A percentile compares a stretch with the other conserved stretches of the same genome.
Conservation (phyloP, 2,797 vertebrate species). For the Eulemur mongoz region DNA sequence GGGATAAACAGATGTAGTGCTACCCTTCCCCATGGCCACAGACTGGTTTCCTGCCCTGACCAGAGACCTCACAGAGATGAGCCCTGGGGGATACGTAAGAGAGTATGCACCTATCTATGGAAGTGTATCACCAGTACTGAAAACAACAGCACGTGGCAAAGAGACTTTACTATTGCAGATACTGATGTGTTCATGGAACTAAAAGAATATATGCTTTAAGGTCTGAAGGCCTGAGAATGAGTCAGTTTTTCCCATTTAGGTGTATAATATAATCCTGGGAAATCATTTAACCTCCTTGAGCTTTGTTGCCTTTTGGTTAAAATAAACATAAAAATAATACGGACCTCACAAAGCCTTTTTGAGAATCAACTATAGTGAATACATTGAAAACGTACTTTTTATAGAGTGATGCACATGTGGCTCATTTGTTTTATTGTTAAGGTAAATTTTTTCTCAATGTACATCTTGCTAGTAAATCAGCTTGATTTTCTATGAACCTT, state of each 20-base stretch:
- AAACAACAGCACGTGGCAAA: background rate
- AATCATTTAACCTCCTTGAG: conserved; percentile 23
- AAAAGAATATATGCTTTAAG: background rate
- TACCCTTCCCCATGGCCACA: background rate
- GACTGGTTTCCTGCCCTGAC: background rate
- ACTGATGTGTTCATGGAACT: background rate
- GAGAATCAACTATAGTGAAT: background rate
- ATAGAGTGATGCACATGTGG: background rate
- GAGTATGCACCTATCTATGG: background rate
- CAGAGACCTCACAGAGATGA: background rate
- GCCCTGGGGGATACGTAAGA: background rate
- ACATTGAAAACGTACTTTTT: background rate
- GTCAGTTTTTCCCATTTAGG: background rate
- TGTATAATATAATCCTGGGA: background rate
- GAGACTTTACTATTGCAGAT: background rate
- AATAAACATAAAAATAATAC: background rate
- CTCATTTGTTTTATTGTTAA: conserved; percentile 18
- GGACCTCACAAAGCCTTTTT: background rate
- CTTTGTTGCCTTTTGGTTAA: conserved; percentile 16
- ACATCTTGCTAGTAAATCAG: background rate
- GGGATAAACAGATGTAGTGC: background rate
- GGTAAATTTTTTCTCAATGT: background rate
- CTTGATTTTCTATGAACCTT: background rate
- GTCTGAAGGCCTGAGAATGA: background rate
- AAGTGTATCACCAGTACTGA: background rate